Evolutionary conservation across 2,113 vertebrate genomes (phyloP), one percentile per base, ranked within the genome.

Genomic region (Phrynosoma platyrhinos): DNA sequence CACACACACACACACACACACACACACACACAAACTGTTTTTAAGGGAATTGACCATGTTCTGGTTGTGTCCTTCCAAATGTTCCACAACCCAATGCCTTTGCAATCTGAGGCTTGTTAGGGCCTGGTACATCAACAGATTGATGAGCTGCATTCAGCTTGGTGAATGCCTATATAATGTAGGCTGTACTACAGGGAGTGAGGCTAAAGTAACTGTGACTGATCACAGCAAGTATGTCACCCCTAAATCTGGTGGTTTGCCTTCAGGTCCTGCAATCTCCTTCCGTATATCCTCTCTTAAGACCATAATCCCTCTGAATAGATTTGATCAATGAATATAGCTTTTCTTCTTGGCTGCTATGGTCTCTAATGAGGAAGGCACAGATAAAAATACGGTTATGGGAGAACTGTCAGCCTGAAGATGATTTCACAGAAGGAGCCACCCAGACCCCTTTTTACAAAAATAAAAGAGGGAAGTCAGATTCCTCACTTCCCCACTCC

Each of bases 271-370:
- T 74, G 52, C 72, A 69, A 62, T 20, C 4, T n/a, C 36, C 4
- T 21, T 7, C 5, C 2, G 10, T 10, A 53, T 25, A 40, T 74
- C 53, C 32, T 62, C 68, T 74, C 47, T 71, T 10, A 55, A 82
- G 32, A 23, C 79, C 81, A 82, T 82, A 82, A 87, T 75, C 32
- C 47, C 14, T 9, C 4, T 87, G 36, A 87, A 87, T 42, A 21
- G 79, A 52, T 87, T 64, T 83, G 14, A 75, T 52, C 55, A 74
- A 18, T 87, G 53, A 75, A 62, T 87, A 58, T 5, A 53, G 32
- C 66, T 90, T 95, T 93, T 94, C 83, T 52, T 84, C 58, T 82
- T 74, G 88, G 76, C 86, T 91, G 40, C 85, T 94, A 47, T 75
- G 42, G 77, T 83, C 83, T 90, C 94, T 92, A 84, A 2, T 78